Evolutionary conservation across 2,113 vertebrate species (phyloP), one percentile per base, ranked within the genome.

Genomic region (Synchiropus splendidus): DNA sequence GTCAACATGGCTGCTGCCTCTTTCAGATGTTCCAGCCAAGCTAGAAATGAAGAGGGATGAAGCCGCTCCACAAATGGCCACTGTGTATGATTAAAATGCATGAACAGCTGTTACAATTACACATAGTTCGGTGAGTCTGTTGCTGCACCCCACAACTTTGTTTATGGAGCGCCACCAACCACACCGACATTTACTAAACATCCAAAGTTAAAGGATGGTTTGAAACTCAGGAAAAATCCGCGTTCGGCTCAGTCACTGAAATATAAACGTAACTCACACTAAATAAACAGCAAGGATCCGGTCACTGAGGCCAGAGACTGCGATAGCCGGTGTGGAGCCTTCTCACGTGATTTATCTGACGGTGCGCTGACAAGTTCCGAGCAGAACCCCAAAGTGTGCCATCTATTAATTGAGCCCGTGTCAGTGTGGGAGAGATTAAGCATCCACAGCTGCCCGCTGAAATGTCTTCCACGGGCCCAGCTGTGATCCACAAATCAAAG

Each of bases 361-460:
- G 45, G 60, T 49, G 43, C 47, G 64, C 64, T 76, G 78, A 82
- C 82, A 83, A 83, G 77, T 83, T 84, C 83, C 75, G 67, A 77
- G 68, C 79, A 70, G 74, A 76, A 73, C 81, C 79, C 73, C 75
- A 82, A 78, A 80, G 75, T 81, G 74, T 55, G 67, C 76, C 71
- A 80, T 85, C 82, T 82, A 83, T 84, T 85, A 87, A 84, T 84
- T 83, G 77, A 80, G 76, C 73, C 59, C 51, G 75, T 83, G 80
- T 86, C 83, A 84, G 77, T 68, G 50, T 37, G 38, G 59, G 62
- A 53, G 79, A 86, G 84, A 87, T 84, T 82, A 85, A 87, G 78
- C 74, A 49, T 75, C 72, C 61, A 63, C 84, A 85, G 86, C 81
- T 85, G 83, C 78, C 80, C 71, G 65, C 55, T 65, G 61, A 76